These are phyloP conservation scores for Trichonephila clavata DNA, from an alignment of 1,140 invertebrate species.

Conservation along the genomic window DNA sequence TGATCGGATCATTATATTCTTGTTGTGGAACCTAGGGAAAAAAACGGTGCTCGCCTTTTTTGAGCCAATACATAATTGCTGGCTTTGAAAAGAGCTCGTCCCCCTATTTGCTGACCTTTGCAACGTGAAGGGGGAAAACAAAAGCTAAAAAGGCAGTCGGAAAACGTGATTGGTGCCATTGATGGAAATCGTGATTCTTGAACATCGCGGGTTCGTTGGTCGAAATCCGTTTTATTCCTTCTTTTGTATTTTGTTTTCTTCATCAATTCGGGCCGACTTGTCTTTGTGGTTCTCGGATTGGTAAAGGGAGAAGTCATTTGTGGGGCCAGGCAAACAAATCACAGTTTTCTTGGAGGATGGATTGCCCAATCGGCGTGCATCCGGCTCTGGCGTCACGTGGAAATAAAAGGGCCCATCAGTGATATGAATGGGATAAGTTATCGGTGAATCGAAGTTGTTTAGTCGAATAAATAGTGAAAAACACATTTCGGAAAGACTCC, in stretches of 20 bases:
- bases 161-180: conserved; percentile 39
- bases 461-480: background rate
- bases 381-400: conserved; percentile 22
- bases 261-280: background rate
- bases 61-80: conserved; percentile 46
- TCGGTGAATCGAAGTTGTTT: conserved; percentile 17
- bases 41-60: conserved; percentile 15
- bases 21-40: background rate
- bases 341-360: background rate
- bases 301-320: conserved; percentile 49
- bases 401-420: conserved; percentile 15
- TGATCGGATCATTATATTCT: conserved; percentile 47
- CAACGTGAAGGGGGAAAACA: background rate
- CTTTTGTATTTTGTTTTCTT: conserved; percentile 25
- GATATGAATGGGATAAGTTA: conserved; percentile 13
- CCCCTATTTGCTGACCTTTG: conserved; percentile 53
- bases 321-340: conserved; percentile 28
- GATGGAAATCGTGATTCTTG: conserved; percentile 51
- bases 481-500: background rate
- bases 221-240: conserved; percentile 22
- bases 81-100: conserved; percentile 29
- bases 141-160: background rate
- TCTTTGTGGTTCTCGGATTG: conserved; percentile 49
- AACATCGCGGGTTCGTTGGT: conserved; percentile 32
- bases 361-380: conserved; percentile 47